A percentile compares a stretch with the other conserved stretches of the same genome.
Evolutionary conservation across 2,888 invertebrate species (phyloP).

Genomic region (Chrysodeixis includens): DNA sequence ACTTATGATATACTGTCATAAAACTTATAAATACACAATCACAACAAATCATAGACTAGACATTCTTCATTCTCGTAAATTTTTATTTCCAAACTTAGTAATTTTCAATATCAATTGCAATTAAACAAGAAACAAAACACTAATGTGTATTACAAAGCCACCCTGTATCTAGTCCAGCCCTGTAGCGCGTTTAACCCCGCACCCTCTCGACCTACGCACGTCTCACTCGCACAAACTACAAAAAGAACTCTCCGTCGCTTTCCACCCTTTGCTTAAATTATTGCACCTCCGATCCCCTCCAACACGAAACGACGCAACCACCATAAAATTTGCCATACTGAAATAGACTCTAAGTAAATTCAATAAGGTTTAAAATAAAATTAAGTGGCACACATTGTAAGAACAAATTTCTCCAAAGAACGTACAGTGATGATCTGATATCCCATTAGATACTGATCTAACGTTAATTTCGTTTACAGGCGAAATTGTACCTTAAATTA

Average conservation of each 20-base stretch:
- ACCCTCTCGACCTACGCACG: constrained; percentile 87
- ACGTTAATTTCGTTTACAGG: constrained; percentile 59
- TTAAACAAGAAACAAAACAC: neutral
- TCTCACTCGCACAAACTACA: constrained; percentile 89
- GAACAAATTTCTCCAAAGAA: constrained; percentile 82
- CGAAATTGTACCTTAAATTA: constrained; percentile 56
- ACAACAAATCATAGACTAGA: too few species aligned
- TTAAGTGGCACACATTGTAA: constrained; percentile 57
- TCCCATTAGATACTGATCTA: constrained; percentile 80
- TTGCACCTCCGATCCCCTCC: constrained; percentile 81
- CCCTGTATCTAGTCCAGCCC: constrained; percentile 66
- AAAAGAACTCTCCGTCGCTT: constrained; percentile 88
- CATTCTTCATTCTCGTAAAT: too few species aligned
- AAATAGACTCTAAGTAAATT: constrained; percentile 60
- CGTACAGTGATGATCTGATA: constrained; percentile 74
- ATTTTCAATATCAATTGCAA: too few species aligned
- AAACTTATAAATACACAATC: too few species aligned
- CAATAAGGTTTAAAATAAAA: constrained; percentile 48
- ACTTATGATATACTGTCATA: too few species aligned
- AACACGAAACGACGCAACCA: constrained; percentile 68
- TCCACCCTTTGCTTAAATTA: constrained; percentile 89
- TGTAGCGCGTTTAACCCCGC: constrained; percentile 84
- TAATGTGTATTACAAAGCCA: constrained; percentile 2
- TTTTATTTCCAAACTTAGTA: too few species aligned
- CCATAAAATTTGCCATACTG: constrained; percentile 53